phyloP scores from a whole-genome alignment of 1,140 invertebrate genomes.

The Drosophila pruinosa region DNA sequence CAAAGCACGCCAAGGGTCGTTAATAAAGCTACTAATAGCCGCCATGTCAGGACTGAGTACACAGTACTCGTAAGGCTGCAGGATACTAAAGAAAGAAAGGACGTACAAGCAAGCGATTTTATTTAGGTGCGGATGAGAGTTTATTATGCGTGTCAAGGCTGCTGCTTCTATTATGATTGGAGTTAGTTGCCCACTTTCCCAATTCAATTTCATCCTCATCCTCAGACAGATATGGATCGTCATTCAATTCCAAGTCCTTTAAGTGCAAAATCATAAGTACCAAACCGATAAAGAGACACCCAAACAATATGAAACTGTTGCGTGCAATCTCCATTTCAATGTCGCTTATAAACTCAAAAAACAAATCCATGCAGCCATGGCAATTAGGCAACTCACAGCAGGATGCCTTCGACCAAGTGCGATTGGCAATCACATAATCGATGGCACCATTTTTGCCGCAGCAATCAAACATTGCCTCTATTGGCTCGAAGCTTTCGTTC shows the following conservation, averaged over 20 bases:
- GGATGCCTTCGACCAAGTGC: slow-evolving; percentile 30
- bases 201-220: background rate
- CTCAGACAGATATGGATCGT: slow-evolving; percentile 25
- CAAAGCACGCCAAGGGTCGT: slow-evolving; percentile 40
- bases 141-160: slow-evolving; percentile 10
- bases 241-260: background rate
- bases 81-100: background rate
- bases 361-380: slow-evolving; percentile 16
- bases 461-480: slow-evolving; percentile 42
- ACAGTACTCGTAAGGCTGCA: background rate
- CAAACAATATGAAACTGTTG: slow-evolving; percentile 44
- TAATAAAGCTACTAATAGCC: slow-evolving; percentile 49
- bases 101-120: slow-evolving; percentile 7
- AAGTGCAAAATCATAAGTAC: slow-evolving; percentile 16
- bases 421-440: slow-evolving; percentile 45
- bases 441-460: slow-evolving; percentile 41
- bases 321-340: slow-evolving; percentile 57
- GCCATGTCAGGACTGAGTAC: background rate
- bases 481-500: background rate
- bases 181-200: background rate
- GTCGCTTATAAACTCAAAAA: slow-evolving; percentile 13
- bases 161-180: background rate
- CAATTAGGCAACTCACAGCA: slow-evolving; percentile 44
- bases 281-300: slow-evolving; percentile 17
- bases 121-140: slow-evolving; percentile 8